Base-by-base conservation (phyloP, 2,113 vertebrate species). In the Lipophrys pholis region DNA sequence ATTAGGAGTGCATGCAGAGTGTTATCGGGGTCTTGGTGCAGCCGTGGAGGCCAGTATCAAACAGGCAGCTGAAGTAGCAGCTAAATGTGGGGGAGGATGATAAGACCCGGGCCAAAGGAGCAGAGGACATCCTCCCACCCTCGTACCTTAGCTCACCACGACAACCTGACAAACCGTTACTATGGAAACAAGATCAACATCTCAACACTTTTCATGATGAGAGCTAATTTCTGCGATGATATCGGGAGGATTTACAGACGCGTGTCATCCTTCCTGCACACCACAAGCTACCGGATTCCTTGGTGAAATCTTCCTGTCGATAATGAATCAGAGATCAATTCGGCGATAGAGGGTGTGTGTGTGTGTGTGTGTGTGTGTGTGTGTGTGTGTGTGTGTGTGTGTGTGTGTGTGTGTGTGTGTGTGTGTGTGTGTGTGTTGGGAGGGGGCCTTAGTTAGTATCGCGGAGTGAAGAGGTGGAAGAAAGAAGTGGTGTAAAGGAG, bases 171-270 rank as follows among this genome's bases (percentile, higher is more conserved):
- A 83, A 88, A 84, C 50, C 2, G 79, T 85, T 83, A 80, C 88
- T 74, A 87, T 40, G 90, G 83, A 88, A 92, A 91, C 88, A 78
- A 61, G 80, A 87, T 86, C 82, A 30, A 78, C 86, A 85, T 65
- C 59, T 57, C 9, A 56, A 78, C 81, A 81, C 78, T 79, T 65
- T 17, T 43, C 50, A 50, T 45, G 57, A 82, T 85, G 72, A 83
- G 43, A 58, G 73, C 67, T 83, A 55, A 63, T 84, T 67, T 77
- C 60, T 14, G 59, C 11, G 36, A 78, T 64, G 63, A 45, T 73
- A 82, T 74, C 76, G 16, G 7, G 17, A 75, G 60, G 63, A 53
- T 60, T 58, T 52, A 73, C 36, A 36, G 16, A 48, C 17, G 48
- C 8, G 40, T 56, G 38, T 51, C 11, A 30, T 14, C 51, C 68